Percentiles rank a stretch among this genome's conserved stretches.
Evolutionary conservation across 2,888 invertebrate genomes (phyloP).

Genomic region (Nomada lathburiana): DNA sequence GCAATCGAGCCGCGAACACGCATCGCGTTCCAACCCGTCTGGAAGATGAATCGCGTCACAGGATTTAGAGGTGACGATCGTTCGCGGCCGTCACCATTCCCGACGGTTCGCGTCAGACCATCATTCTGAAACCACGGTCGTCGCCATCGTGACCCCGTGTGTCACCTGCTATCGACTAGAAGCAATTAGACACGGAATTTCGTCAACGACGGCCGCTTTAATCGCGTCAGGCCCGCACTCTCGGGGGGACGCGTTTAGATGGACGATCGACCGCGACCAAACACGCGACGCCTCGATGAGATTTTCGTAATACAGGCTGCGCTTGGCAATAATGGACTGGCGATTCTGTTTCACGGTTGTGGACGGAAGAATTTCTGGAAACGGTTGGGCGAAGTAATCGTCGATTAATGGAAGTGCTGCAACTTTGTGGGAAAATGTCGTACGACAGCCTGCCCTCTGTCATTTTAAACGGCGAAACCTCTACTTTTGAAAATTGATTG

Average conservation of each 20-base stretch:
- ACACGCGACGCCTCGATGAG: neutral
- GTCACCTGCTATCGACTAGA: slow-evolving; percentile 37
- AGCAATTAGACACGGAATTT: slow-evolving; percentile 45
- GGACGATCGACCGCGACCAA: neutral
- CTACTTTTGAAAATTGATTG: too few species aligned
- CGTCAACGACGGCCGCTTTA: slow-evolving; percentile 12
- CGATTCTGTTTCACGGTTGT: too few species aligned
- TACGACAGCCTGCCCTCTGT: too few species aligned
- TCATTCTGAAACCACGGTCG: too few species aligned
- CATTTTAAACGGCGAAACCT: too few species aligned
- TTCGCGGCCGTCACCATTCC: slow-evolving; percentile 20
- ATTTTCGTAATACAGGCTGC: neutral
- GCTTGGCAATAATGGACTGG: too few species aligned
- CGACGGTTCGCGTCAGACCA: neutral
- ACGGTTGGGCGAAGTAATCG: too few species aligned
- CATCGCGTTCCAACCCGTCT: slow-evolving; percentile 59
- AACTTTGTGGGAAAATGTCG: too few species aligned
- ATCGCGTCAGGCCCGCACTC: neutral
- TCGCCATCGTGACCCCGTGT: neutral
- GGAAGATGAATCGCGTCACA: slow-evolving; percentile 62
- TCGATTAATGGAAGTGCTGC: too few species aligned
- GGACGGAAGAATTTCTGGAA: too few species aligned
- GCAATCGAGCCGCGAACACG: slow-evolving; percentile 61
- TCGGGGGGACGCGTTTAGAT: neutral
- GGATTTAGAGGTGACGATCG: slow-evolving; percentile 57